Percentiles rank a stretch among this genome's conserved stretches.
Evolutionary conservation across 2,113 vertebrate genomes (phyloP).

Genomic region (Mola mola): DNA sequence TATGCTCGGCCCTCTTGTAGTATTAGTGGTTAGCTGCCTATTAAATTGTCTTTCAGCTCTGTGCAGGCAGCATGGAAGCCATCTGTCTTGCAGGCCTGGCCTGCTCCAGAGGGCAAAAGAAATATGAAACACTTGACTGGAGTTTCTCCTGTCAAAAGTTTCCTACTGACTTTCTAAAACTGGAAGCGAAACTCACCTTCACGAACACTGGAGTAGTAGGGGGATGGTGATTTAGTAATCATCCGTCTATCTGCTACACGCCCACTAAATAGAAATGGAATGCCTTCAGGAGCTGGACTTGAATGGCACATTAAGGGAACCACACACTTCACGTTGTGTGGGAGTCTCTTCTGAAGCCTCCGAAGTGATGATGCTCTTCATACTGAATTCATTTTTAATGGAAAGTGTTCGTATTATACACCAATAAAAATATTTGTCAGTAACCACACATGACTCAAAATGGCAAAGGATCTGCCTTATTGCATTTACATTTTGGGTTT

Average conservation of each 20-base stretch:
- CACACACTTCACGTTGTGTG: slow-evolving; percentile 55
- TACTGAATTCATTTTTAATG: slow-evolving; percentile 15
- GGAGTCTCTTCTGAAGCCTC: slow-evolving; percentile 39
- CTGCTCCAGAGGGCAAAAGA: slow-evolving; percentile 17
- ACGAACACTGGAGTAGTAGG: slow-evolving; percentile 33
- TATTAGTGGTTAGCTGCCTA: slow-evolving; percentile 21
- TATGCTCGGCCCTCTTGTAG: slow-evolving; percentile 1
- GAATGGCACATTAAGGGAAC: slow-evolving; percentile 43
- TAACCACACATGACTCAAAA: background rate
- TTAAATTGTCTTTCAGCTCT: slow-evolving; percentile 32
- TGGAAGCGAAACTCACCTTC: slow-evolving; percentile 32
- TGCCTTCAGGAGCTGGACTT: slow-evolving; percentile 54
- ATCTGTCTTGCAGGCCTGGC: slow-evolving; percentile 7
- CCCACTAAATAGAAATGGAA: slow-evolving; percentile 58
- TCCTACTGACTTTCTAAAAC: slow-evolving; percentile 33
- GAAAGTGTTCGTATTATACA: background rate
- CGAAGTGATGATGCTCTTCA: slow-evolving; percentile 36
- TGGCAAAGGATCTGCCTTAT: background rate
- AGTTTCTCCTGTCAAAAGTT: slow-evolving; percentile 36
- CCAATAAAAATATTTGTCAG: background rate
- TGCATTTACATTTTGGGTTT: background rate
- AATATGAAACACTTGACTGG: slow-evolving; percentile 24
- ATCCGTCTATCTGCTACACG: slow-evolving; percentile 50
- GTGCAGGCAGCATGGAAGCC: slow-evolving; percentile 13
- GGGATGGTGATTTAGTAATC: slow-evolving; percentile 58